Evolutionary conservation across 1,140 invertebrate species (phyloP).

Genomic region (Diorhabda elongata): DNA sequence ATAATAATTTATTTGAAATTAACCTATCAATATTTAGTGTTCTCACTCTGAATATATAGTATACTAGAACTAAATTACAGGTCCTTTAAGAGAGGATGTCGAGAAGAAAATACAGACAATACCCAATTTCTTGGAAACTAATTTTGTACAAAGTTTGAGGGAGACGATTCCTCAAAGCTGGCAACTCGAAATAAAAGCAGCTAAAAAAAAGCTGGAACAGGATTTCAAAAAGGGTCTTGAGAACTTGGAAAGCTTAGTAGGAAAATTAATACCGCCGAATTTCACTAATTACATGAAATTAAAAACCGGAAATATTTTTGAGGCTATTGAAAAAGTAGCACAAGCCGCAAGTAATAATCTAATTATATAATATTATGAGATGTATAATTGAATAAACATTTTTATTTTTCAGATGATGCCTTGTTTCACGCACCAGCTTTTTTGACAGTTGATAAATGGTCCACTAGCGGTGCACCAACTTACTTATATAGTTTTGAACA

Average conservation of each 20-base stretch:
- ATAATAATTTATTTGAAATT: no score
- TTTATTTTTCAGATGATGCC: conserved; percentile 54
- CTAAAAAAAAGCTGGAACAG: background rate
- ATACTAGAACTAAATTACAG: conserved; percentile 34
- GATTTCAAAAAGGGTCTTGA: background rate
- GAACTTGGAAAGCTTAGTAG: conserved; percentile 3
- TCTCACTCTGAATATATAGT: no score
- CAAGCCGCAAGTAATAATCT: conserved; percentile 46
- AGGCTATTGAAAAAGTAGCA: conserved; percentile 49
- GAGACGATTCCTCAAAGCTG: conserved; percentile 18
- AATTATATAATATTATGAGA: background rate
- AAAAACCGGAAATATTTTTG: conserved; percentile 39
- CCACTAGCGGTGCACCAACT: conserved; percentile 52
- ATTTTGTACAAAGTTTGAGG: conserved; percentile 49
- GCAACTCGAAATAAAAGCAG: conserved; percentile 2
- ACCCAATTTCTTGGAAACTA: conserved; percentile 56
- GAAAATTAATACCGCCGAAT: conserved; percentile 25
- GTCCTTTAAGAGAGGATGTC: conserved; percentile 52
- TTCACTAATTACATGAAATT: conserved; percentile 41
- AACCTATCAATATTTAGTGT: no score
- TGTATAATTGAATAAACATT: background rate
- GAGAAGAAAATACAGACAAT: conserved; percentile 47
- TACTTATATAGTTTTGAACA: conserved; percentile 74
- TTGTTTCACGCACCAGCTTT: conserved; percentile 71
- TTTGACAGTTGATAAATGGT: conserved; percentile 63